These are phyloP conservation scores for Plectrocnemia conspersa DNA, from an alignment of 1,140 invertebrate genomes.

Conservation along the genomic window DNA sequence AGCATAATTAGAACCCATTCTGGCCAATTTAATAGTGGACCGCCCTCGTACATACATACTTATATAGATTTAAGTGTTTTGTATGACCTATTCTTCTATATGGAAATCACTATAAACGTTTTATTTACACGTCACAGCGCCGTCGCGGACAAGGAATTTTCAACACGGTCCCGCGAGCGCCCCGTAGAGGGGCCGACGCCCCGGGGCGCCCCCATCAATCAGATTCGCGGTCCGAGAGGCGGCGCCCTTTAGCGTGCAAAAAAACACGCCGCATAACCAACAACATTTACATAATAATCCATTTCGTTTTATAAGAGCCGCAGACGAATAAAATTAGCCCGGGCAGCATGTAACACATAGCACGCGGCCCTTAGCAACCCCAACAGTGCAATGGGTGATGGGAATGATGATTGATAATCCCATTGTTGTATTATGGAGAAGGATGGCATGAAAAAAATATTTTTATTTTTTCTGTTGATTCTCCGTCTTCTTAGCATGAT, in stretches of 20 bases:
- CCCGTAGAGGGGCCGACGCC: constrained; percentile 16
- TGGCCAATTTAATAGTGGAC: too few relatives aligned
- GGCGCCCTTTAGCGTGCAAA: constrained; percentile 20
- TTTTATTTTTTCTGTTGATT: too few relatives aligned
- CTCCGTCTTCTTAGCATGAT: too few relatives aligned
- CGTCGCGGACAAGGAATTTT: too few relatives aligned
- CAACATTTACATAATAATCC: constrained; percentile 33
- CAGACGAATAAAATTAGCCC: constrained; percentile 13
- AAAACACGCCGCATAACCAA: constrained; percentile 20
- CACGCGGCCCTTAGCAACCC: background rate
- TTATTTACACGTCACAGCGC: too few relatives aligned
- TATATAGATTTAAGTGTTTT: too few relatives aligned
- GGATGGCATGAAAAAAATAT: too few relatives aligned
- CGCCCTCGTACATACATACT: too few relatives aligned
- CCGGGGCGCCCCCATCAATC: constrained; percentile 25
- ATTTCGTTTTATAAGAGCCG: constrained; percentile 17
- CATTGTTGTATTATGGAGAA: constrained; percentile 14
- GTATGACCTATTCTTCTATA: too few relatives aligned
- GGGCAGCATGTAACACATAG: background rate
- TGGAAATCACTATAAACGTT: too few relatives aligned
- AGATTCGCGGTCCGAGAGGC: constrained; percentile 17
- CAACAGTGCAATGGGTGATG: background rate
- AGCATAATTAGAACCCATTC: too few relatives aligned
- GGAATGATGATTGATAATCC: constrained; percentile 3
- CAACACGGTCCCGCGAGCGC: too few relatives aligned